Evolutionary conservation across 2,888 invertebrate species (phyloP).

Genomic region (Drosophila nr. perissopoda): DNA sequence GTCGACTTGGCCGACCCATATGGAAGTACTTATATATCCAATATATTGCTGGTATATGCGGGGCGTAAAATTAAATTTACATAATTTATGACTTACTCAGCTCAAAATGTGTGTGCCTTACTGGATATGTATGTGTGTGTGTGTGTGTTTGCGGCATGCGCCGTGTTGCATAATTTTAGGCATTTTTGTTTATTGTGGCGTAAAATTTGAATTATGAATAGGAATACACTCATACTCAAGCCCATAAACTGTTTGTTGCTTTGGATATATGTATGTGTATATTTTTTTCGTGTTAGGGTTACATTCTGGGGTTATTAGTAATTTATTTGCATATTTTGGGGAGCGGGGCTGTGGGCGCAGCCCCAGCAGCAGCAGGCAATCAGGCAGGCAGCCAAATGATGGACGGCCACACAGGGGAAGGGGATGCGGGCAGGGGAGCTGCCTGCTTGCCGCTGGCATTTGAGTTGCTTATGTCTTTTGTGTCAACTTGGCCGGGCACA

Average conservation of each 20-base stretch:
- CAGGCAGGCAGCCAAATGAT: conserved; percentile 25
- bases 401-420: conserved; percentile 29
- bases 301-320: conserved; percentile 77
- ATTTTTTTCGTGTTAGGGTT: conserved; percentile 70
- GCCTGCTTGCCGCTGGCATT: conserved; percentile 25
- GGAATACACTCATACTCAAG: conserved; percentile 53
- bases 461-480: conserved; percentile 56
- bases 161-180: conserved; percentile 80
- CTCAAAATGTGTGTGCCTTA: conserved; percentile 57
- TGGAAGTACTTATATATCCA: conserved; percentile 28
- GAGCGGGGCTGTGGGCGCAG: conserved; percentile 51
- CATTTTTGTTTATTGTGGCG: conserved; percentile 81
- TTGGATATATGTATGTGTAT: conserved; percentile 16
- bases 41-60: conserved; percentile 53
- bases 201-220: conserved; percentile 80
- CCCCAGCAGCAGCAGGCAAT: conserved; percentile 29
- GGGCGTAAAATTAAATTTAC: conserved; percentile 80
- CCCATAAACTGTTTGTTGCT: conserved; percentile 38
- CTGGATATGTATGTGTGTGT: conserved; percentile 24
- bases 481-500: conserved; percentile 63
- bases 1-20: conserved; percentile 49
- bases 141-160: conserved; percentile 56
- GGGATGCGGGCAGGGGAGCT: neutral
- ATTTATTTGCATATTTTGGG: conserved; percentile 79
- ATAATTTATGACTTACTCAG: conserved; percentile 81